Evolutionary conservation across 1,140 invertebrate genomes (phyloP).

Genomic region (roundworm (Caenorhabditis elegans)): DNA sequence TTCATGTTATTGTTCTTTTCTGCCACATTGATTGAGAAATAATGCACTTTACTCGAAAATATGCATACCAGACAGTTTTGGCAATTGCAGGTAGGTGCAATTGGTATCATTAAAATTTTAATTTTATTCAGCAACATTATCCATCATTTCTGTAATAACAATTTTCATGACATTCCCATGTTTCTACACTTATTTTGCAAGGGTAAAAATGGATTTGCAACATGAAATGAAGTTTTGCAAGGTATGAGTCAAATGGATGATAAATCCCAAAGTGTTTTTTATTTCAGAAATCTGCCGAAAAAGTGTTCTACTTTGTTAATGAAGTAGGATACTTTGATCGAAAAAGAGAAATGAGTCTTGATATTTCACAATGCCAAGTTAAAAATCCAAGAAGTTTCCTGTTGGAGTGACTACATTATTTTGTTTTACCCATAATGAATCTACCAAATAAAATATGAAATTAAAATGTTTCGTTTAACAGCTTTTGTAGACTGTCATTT

Average conservation of each 20-base stretch:
- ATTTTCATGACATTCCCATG: not conserved
- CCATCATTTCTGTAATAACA: not conserved
- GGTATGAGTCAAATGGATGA: not conserved
- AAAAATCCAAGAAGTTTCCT: not conserved
- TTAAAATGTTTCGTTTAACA: too few species aligned
- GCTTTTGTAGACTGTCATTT: too few species aligned
- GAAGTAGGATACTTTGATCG: not conserved
- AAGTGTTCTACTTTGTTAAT: constrained; percentile 8
- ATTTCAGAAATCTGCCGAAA: not conserved
- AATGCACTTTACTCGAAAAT: not conserved
- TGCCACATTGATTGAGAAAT: too few species aligned
- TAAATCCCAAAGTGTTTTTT: too few species aligned
- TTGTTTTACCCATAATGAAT: too few species aligned
- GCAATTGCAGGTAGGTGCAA: not conserved
- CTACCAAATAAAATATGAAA: too few species aligned
- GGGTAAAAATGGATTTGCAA: not conserved
- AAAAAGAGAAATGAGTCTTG: not conserved
- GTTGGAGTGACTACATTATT: not conserved
- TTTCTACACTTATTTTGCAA: not conserved
- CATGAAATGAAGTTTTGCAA: constrained; percentile 1
- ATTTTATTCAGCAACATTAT: not conserved
- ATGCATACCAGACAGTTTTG: not conserved
- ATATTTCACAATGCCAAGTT: constrained; percentile 5
- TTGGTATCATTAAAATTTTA: not conserved
- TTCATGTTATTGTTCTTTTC: too few species aligned